phyloP scores from a whole-genome alignment of 2,888 invertebrate species.

The Agrypnus murinus region DNA sequence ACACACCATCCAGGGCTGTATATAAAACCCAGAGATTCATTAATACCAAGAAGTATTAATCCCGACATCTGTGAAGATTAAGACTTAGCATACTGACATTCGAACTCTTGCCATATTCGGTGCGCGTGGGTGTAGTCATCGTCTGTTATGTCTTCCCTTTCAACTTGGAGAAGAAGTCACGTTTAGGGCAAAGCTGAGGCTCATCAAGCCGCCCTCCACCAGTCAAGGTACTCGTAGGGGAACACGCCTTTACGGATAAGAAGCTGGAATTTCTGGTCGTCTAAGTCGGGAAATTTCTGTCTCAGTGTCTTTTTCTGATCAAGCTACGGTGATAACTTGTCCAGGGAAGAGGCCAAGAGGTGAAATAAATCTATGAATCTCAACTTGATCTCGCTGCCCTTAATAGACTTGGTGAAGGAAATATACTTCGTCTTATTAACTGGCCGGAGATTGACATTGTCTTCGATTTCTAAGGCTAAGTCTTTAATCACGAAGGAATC shows the following conservation, averaged over 20 bases:
- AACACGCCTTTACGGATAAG: slow-evolving; percentile 59
- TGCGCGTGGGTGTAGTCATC: no score
- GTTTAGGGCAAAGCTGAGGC: slow-evolving; percentile 56
- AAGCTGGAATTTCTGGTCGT: slow-evolving; percentile 48
- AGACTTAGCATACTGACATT: no score
- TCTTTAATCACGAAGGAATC: slow-evolving; percentile 57
- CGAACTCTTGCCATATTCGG: no score
- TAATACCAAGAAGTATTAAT: no score
- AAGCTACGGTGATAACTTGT: no score
- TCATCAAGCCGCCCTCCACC: slow-evolving; percentile 56
- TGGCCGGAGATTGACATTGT: slow-evolving; percentile 51
- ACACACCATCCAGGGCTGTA: no score
- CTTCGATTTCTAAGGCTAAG: slow-evolving; percentile 53
- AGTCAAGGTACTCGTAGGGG: slow-evolving; percentile 60
- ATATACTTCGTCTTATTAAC: slow-evolving; percentile 57
- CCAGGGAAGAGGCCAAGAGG: slow-evolving; percentile 47
- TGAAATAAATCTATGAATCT: slow-evolving; percentile 57
- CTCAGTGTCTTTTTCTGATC: no score
- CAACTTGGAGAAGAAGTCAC: no score
- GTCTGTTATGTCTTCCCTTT: no score
- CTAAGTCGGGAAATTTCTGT: no score
- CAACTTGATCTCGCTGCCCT: slow-evolving; percentile 46
- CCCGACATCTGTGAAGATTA: no score
- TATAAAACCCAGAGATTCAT: no score
- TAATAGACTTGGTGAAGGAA: slow-evolving; percentile 54